phyloP scores from a whole-genome alignment of 2,888 invertebrate genomes.

The Apodemia mormo region DNA sequence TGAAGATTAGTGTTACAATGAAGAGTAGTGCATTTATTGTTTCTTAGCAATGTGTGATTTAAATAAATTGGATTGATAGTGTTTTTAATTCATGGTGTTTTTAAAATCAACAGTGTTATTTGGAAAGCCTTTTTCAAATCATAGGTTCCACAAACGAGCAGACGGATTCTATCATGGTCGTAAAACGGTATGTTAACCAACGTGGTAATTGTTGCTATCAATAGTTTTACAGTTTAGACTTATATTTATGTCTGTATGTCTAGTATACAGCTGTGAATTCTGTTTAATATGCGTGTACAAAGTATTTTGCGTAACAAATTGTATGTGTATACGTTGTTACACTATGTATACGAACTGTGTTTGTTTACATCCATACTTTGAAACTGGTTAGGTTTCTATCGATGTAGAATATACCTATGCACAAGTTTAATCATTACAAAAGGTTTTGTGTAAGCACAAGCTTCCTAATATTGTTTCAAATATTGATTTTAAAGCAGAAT shows the following conservation, averaged over 20 bases:
- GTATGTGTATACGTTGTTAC: background rate
- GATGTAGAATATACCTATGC: background rate
- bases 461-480: slow-evolving; percentile 7
- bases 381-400: background rate
- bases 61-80: slow-evolving; percentile 72
- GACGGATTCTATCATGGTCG: slow-evolving; percentile 82
- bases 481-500: background rate
- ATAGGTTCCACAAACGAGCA: slow-evolving; percentile 81
- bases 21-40: slow-evolving; percentile 72
- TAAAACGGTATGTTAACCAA: slow-evolving; percentile 74
- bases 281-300: background rate
- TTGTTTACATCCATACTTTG: slow-evolving; percentile 8
- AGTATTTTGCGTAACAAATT: slow-evolving; percentile 7
- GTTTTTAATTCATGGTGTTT: slow-evolving; percentile 77
- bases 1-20: slow-evolving; percentile 66
- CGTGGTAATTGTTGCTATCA: slow-evolving; percentile 34
- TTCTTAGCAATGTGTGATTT: slow-evolving; percentile 77
- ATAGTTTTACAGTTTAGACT: background rate
- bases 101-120: slow-evolving; percentile 68
- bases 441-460: slow-evolving; percentile 13
- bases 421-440: background rate
- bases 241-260: background rate
- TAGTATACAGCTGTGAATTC: background rate
- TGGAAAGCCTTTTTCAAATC: slow-evolving; percentile 74
- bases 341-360: slow-evolving; percentile 5